These are phyloP conservation scores for Polypedilum vanderplanki DNA, from an alignment of 1,140 invertebrate genomes.

Conservation along the genomic window DNA sequence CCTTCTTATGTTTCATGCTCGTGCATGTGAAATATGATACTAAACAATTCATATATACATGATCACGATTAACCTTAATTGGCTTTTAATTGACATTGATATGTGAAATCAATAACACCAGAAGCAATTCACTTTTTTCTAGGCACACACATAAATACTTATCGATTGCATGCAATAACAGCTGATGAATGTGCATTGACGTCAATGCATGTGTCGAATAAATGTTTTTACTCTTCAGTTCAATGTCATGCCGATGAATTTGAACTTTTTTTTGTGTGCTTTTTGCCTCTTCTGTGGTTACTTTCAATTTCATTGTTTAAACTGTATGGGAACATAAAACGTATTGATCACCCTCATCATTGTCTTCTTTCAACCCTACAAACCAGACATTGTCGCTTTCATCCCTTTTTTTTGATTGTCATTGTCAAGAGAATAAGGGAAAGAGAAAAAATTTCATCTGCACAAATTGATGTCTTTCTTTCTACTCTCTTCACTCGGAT, in stretches of 20 bases:
- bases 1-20: no score
- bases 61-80: conserved; percentile 5
- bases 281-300: no score
- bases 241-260: no score
- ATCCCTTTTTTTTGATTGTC: background rate
- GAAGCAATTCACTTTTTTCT: background rate
- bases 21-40: background rate
- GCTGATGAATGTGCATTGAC: no score
- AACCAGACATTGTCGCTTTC: no score
- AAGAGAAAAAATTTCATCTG: background rate
- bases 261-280: no score
- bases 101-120: background rate
- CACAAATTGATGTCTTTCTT: background rate
- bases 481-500: background rate
- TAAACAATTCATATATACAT: background rate
- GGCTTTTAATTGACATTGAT: conserved; percentile 7
- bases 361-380: background rate
- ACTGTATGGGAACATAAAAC: background rate
- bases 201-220: no score
- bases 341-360: background rate
- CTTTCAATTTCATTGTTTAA: no score
- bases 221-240: no score
- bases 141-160: no score
- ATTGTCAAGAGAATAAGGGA: background rate
- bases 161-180: no score